Conservation (phyloP, 1,140 invertebrate species). For the Pachyrhynchus sulphureomaculatus region DNA sequence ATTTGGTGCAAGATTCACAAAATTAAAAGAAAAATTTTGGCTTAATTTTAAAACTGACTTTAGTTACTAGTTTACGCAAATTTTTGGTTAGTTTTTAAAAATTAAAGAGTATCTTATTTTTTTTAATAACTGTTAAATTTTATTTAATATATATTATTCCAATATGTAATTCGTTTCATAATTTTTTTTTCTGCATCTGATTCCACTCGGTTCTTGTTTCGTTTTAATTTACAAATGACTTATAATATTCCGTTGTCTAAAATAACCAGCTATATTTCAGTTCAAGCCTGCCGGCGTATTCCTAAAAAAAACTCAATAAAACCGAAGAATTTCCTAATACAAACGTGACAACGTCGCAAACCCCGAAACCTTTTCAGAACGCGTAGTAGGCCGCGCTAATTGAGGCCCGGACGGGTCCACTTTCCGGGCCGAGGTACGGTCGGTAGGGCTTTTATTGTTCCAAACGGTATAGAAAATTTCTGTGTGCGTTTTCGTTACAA, state of each 20-base stretch:
- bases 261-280: slow-evolving; percentile 22
- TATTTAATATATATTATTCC: too few species aligned
- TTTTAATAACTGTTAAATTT: too few species aligned
- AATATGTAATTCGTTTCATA: too few species aligned
- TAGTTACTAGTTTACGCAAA: too few species aligned
- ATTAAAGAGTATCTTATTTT: too few species aligned
- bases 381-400: slow-evolving; percentile 47
- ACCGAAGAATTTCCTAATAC: not conserved
- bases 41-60: too few species aligned
- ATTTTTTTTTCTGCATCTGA: too few species aligned
- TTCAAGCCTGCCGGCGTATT: slow-evolving; percentile 24
- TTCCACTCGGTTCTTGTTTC: too few species aligned
- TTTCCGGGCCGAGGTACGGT: slow-evolving; percentile 36
- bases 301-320: slow-evolving; percentile 21
- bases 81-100: too few species aligned
- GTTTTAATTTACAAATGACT: slow-evolving; percentile 1
- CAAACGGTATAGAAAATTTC: slow-evolving; percentile 10
- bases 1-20: too few species aligned
- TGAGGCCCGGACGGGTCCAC: slow-evolving; percentile 44
- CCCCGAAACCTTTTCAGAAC: slow-evolving; percentile 41
- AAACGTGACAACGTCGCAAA: slow-evolving; percentile 28
- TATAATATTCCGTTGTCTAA: slow-evolving; percentile 4
- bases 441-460: slow-evolving; percentile 25
- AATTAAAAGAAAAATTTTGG: too few species aligned
- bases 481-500: slow-evolving; percentile 16